Percentiles rank a stretch among this genome's conserved stretches.
phyloP scores from a whole-genome alignment of 35 echinoderm and acorn worm species.

The Eucidaris tribuloides region DNA sequence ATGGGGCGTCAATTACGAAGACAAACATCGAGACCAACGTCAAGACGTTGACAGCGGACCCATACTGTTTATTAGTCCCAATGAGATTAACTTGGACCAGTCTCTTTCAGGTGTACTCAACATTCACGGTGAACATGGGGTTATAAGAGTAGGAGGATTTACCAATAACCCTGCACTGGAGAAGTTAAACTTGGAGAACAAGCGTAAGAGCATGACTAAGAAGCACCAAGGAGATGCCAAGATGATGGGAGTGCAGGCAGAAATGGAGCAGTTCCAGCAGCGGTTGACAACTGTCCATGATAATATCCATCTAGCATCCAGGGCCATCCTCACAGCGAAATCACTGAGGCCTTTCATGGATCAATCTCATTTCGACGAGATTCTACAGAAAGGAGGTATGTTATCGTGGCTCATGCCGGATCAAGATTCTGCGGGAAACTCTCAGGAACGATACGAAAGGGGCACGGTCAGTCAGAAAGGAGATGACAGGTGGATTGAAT shows the following conservation, averaged over 20 bases:
- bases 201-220: neutral
- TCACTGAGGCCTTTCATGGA: neutral
- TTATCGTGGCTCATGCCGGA: slow-evolving; percentile 1
- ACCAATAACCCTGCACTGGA: slow-evolving; percentile 20
- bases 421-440: neutral
- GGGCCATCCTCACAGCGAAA: neutral
- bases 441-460: neutral
- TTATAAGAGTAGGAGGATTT: slow-evolving; percentile 60
- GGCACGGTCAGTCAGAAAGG: neutral
- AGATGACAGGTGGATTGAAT: neutral
- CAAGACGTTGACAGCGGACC: slow-evolving; percentile 23
- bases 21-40: neutral
- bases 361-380: neutral
- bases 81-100: slow-evolving; percentile 81
- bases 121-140: slow-evolving; percentile 39
- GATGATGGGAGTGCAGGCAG: neutral
- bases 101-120: slow-evolving; percentile 72
- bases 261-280: neutral
- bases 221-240: neutral
- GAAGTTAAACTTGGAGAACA: slow-evolving; percentile 3
- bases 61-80: slow-evolving; percentile 71
- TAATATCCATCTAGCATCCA: neutral
- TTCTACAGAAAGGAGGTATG: slow-evolving; percentile 13
- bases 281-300: neutral
- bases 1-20: neutral